phyloP scores from a whole-genome alignment of 1,140 invertebrate genomes.

The Rhagoletis zephyria region DNA sequence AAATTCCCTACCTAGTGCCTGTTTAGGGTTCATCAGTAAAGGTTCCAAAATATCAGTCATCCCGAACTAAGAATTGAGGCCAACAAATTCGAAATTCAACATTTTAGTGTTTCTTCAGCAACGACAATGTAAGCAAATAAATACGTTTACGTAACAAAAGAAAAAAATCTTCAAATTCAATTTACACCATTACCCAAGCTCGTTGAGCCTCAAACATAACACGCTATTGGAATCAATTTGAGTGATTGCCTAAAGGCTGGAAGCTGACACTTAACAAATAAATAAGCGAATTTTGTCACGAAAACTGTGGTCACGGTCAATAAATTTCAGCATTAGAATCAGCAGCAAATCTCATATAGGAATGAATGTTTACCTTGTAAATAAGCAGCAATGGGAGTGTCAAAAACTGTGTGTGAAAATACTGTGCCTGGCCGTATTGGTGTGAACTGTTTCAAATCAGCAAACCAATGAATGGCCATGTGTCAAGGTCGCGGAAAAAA shows the following conservation, averaged over 20 bases:
- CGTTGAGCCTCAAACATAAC: background rate
- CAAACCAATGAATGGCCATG: background rate
- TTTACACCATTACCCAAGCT: background rate
- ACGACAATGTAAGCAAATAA: no score
- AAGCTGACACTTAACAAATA: conserved; percentile 39
- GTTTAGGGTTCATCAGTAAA: no score
- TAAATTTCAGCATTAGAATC: background rate
- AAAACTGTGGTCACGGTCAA: background rate
- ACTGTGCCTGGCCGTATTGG: background rate
- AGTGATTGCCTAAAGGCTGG: conserved; percentile 1
- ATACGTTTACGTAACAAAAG: background rate
- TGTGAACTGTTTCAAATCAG: background rate
- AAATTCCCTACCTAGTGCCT: no score
- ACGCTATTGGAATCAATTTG: conserved; percentile 1
- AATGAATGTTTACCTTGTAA: background rate
- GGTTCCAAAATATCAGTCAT: no score
- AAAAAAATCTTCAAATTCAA: background rate
- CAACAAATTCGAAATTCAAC: no score
- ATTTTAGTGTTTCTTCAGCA: no score
- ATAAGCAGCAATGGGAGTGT: conserved; percentile 6
- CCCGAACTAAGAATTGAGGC: no score
- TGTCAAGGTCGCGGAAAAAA: no score
- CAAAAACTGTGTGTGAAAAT: background rate
- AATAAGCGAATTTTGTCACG: conserved; percentile 3
- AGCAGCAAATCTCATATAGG: background rate